A percentile compares a stretch with the other conserved stretches of the same genome.
Evolutionary conservation across 2,113 vertebrate species (phyloP).

Genomic region (Cyprinodon variegatus): DNA sequence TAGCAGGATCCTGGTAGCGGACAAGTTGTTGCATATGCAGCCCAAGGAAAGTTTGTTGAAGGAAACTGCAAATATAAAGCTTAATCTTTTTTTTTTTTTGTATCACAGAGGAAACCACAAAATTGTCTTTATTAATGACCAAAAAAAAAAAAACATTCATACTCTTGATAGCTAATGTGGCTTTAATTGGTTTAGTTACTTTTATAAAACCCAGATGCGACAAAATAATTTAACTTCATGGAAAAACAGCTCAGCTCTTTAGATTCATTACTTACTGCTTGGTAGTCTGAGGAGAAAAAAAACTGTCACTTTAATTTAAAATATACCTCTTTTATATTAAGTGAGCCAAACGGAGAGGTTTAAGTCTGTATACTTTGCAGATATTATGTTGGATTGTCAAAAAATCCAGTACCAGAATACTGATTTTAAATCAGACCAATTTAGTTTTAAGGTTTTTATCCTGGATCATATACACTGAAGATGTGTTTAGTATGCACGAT

Average conservation of each 20-base stretch:
- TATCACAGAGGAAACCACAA: neutral
- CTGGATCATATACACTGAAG: neutral
- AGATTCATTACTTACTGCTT: neutral
- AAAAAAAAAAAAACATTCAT: neutral
- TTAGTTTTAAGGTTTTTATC: neutral
- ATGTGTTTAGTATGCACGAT: neutral
- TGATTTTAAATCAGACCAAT: neutral
- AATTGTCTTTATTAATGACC: neutral
- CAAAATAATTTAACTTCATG: neutral
- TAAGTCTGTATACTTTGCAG: neutral
- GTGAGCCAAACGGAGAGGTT: neutral
- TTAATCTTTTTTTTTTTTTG: neutral
- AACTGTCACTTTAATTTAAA: neutral
- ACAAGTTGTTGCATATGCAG: constrained; percentile 5
- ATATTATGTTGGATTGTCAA: neutral
- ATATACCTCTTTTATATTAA: neutral
- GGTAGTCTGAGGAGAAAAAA: neutral
- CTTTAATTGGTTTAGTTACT: neutral
- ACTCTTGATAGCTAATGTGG: neutral
- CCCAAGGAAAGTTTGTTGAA: neutral
- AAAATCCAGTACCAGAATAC: neutral
- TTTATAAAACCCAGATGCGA: no score
- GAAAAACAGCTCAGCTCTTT: neutral
- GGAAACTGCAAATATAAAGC: neutral
- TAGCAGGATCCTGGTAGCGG: constrained; percentile 13